These are phyloP conservation scores for Troides oblongomaculatus DNA, from an alignment of 2,888 invertebrate genomes.

Conservation along the genomic window DNA sequence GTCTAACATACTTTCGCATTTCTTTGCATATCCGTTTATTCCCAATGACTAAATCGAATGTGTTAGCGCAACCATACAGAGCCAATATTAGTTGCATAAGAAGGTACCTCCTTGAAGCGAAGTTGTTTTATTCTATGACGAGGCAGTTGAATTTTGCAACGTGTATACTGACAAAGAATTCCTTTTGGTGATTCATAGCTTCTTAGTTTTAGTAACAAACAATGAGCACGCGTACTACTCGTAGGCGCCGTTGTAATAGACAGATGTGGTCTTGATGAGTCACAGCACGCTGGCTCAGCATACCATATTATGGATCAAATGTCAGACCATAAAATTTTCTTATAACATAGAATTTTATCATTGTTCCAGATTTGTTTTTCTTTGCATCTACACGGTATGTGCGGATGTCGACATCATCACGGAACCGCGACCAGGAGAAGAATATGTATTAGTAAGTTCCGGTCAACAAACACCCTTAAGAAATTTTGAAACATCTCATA, in stretches of 20 bases:
- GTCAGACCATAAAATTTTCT: not conserved
- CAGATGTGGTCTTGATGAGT: slow-evolving; percentile 67
- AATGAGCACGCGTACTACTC: slow-evolving; percentile 29
- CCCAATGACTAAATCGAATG: not conserved
- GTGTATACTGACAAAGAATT: slow-evolving; percentile 51
- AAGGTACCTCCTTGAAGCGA: not conserved
- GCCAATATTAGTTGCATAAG: not conserved
- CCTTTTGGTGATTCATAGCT: slow-evolving; percentile 60
- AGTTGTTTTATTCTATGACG: slow-evolving; percentile 4
- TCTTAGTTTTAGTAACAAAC: slow-evolving; percentile 43
- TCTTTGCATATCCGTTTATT: not conserved
- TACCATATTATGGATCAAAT: slow-evolving; percentile 7
- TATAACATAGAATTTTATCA: slow-evolving; percentile 35
- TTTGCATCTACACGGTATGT: slow-evolving; percentile 62
- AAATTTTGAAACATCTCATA: slow-evolving; percentile 86
- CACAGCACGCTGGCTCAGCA: slow-evolving; percentile 51
- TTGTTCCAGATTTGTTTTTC: slow-evolving; percentile 77
- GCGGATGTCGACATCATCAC: slow-evolving; percentile 82
- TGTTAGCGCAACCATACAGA: not conserved
- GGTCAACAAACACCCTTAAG: slow-evolving; percentile 71
- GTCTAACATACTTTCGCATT: slow-evolving; percentile 39
- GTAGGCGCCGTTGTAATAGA: slow-evolving; percentile 50
- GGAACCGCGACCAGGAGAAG: slow-evolving; percentile 82
- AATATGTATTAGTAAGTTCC: slow-evolving; percentile 83
- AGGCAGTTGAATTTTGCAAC: slow-evolving; percentile 5